Conservation (phyloP, 2,797 vertebrate species). For the Pseudotriccus pelzelni region DNA sequence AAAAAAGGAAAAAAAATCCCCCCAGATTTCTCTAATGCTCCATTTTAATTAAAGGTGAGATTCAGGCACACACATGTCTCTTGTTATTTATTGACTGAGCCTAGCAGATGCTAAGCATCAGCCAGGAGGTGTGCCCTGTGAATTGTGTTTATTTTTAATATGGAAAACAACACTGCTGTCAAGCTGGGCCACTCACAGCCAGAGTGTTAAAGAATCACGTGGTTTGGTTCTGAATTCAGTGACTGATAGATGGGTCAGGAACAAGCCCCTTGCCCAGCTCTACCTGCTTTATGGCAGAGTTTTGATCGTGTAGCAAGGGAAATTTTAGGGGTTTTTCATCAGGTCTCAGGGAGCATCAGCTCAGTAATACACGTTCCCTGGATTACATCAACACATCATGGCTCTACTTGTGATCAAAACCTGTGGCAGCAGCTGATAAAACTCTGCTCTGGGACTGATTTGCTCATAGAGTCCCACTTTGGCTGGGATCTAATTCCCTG, state of each 20-base stretch:
- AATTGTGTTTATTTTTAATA: neutral
- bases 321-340: neutral
- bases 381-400: neutral
- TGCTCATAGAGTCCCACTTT: neutral
- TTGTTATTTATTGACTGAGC: neutral
- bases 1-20: neutral
- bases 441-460: neutral
- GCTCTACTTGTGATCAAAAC: neutral
- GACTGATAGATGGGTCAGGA: neutral
- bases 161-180: neutral
- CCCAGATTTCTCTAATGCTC: neutral
- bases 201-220: neutral
- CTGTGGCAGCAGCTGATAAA: neutral
- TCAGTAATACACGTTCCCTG: neutral
- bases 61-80: neutral
- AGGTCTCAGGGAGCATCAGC: neutral
- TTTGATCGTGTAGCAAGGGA: neutral
- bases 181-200: neutral
- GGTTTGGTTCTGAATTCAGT: neutral
- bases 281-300: neutral
- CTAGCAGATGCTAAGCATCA: neutral
- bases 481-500: neutral
- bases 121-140: neutral
- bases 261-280: neutral
- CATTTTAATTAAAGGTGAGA: slow-evolving; percentile 48